These are phyloP conservation scores for Taurulus bubalis DNA, from an alignment of 2,113 vertebrate genomes.

Conservation along the genomic window DNA sequence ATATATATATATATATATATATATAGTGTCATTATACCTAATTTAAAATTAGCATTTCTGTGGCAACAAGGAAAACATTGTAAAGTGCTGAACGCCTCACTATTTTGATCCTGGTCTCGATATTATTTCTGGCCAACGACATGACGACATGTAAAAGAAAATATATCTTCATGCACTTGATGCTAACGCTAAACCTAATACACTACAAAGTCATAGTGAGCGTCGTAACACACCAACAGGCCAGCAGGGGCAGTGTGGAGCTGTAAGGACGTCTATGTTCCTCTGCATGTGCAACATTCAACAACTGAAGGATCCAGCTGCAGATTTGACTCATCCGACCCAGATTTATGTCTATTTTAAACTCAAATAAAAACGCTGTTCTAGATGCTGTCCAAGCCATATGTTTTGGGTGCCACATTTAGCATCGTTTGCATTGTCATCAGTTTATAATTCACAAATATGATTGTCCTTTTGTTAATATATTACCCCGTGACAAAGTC, in stretches of 20 bases:
- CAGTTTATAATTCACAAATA: background rate
- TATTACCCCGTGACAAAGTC: background rate
- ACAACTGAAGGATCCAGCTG: slow-evolving; percentile 38
- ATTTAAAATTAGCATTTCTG: too few relatives aligned
- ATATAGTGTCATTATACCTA: too few relatives aligned
- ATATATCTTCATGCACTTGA: slow-evolving; percentile 30
- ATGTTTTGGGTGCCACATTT: slow-evolving; percentile 16
- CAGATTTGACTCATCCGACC: slow-evolving; percentile 43
- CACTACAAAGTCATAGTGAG: slow-evolving; percentile 32
- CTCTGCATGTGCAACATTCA: slow-evolving; percentile 59
- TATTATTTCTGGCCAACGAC: slow-evolving; percentile 23
- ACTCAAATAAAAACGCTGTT: slow-evolving; percentile 58
- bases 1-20: too few relatives aligned
- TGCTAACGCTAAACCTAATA: slow-evolving; percentile 34
- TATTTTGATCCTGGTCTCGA: slow-evolving; percentile 15
- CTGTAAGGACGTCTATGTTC: slow-evolving; percentile 53
- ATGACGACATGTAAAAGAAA: slow-evolving; percentile 26
- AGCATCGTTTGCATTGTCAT: background rate
- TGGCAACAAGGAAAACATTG: slow-evolving; percentile 17
- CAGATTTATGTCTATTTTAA: slow-evolving; percentile 60
- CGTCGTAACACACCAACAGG: slow-evolving; percentile 32
- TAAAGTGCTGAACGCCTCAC: slow-evolving; percentile 1
- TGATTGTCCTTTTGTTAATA: background rate
- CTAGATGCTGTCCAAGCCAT: slow-evolving; percentile 30
- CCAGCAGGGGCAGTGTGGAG: slow-evolving; percentile 33